Conservation (phyloP, 2,888 invertebrate genomes). For the Frankliniella intonsa region DNA sequence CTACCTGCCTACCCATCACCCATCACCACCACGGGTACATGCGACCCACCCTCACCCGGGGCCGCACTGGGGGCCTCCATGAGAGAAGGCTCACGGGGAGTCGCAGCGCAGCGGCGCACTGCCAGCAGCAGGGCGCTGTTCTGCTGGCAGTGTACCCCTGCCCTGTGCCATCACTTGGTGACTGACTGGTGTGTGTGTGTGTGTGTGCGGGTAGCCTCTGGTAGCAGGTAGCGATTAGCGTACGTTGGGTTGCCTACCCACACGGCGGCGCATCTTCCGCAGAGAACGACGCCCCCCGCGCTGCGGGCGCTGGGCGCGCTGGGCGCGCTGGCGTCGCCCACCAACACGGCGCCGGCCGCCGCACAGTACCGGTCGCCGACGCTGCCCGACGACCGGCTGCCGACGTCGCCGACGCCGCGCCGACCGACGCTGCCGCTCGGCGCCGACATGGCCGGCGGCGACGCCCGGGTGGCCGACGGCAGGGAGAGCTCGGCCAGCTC, state of each 20-base stretch:
- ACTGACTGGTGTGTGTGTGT: neutral
- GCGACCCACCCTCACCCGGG: too few relatives aligned
- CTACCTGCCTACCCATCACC: too few relatives aligned
- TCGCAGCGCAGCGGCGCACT: too few relatives aligned
- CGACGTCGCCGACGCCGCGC: neutral
- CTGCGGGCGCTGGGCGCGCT: neutral
- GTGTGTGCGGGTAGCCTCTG: neutral
- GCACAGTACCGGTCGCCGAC: neutral
- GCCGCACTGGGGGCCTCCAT: too few relatives aligned
- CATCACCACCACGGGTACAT: too few relatives aligned
- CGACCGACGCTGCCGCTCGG: neutral
- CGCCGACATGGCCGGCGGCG: conserved; percentile 17
- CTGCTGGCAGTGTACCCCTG: too few relatives aligned
- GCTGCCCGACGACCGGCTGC: neutral
- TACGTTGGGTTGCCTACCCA: conserved; percentile 20
- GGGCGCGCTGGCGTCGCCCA: neutral
- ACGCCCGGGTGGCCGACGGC: conserved; percentile 14
- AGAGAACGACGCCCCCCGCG: conserved; percentile 13
- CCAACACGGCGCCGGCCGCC: neutral
- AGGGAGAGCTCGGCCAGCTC: conserved; percentile 8
- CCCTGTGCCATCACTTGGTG: neutral
- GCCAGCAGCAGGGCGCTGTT: too few relatives aligned
- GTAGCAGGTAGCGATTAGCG: conserved; percentile 24
- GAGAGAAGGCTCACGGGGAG: too few relatives aligned
- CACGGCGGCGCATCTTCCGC: conserved; percentile 7